Conservation (phyloP, 2,113 vertebrate species). For the Piaya cayana region DNA sequence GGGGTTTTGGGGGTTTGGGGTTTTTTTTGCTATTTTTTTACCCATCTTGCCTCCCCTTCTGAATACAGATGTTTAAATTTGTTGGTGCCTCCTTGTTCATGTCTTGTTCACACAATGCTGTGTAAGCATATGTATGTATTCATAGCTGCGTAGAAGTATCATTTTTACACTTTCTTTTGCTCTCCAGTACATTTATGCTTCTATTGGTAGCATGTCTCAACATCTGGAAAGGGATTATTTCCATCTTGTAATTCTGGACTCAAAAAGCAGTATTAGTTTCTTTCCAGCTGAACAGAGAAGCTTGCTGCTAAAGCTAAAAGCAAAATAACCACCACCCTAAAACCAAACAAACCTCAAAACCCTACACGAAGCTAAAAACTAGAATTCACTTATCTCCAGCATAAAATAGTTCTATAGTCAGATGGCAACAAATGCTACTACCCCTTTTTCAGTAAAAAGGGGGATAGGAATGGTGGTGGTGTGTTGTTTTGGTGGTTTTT, state of each 20-base stretch:
- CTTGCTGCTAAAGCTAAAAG: not conserved
- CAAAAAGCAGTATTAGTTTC: not conserved
- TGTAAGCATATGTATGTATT: not conserved
- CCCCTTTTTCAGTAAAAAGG: not conserved
- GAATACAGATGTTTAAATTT: not conserved
- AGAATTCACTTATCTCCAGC: not conserved
- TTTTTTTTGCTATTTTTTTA: not conserved
- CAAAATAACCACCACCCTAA: not conserved
- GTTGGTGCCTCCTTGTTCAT: rapidly evolving
- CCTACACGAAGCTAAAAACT: not conserved
- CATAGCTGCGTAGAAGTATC: not conserved
- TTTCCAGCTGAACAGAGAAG: not conserved
- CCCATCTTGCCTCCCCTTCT: not conserved
- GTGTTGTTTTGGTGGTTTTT: too few species aligned
- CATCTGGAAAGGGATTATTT: not conserved
- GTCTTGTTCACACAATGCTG: not conserved
- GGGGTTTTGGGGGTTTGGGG: too few species aligned
- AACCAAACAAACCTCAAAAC: not conserved
- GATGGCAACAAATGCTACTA: not conserved
- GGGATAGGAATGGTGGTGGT: not conserved
- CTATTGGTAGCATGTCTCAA: not conserved
- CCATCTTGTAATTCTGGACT: not conserved
- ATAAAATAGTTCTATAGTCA: not conserved
- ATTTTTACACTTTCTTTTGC: not conserved
- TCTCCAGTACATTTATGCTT: not conserved